These are phyloP conservation scores for Bombus affinis DNA, from an alignment of 1,140 invertebrate genomes.

Conservation along the genomic window DNA sequence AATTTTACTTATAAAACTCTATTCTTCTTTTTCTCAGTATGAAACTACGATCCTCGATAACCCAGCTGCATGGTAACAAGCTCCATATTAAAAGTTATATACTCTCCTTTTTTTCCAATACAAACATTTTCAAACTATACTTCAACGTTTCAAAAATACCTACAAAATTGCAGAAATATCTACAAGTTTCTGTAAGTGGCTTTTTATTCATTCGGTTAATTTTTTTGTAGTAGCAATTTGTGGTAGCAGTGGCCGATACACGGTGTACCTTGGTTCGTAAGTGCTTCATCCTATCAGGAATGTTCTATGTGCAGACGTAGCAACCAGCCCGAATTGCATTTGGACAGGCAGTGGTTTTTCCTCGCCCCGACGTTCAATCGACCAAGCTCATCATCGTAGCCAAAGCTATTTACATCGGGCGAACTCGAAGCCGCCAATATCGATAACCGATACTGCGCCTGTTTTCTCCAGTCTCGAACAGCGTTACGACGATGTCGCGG, in stretches of 20 bases:
- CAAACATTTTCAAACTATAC: too few relatives aligned
- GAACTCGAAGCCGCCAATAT: constrained; percentile 49
- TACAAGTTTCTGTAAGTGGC: background rate
- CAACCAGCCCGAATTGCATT: constrained; percentile 9
- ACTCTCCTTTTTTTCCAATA: background rate
- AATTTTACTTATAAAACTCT: background rate
- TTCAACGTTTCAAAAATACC: too few relatives aligned
- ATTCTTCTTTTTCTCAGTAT: background rate
- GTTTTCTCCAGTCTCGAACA: constrained; percentile 38
- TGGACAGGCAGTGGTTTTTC: background rate
- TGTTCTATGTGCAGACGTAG: background rate
- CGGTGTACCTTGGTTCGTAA: background rate
- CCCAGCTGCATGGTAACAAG: too few relatives aligned
- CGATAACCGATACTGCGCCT: constrained; percentile 58
- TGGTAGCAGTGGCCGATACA: too few relatives aligned
- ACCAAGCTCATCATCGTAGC: constrained; percentile 27
- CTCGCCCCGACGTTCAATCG: constrained; percentile 8
- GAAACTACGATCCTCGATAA: too few relatives aligned
- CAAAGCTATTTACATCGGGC: constrained; percentile 46
- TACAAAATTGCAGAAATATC: background rate
- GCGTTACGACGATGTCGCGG: constrained; percentile 38
- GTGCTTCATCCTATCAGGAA: background rate
- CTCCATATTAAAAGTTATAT: too few relatives aligned
- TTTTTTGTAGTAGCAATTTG: too few relatives aligned
- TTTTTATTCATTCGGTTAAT: background rate